Evolutionary conservation across 2,113 vertebrate species (phyloP), one percentile per base, ranked within the genome.

Genomic region (Porphyrio hochstetteri): DNA sequence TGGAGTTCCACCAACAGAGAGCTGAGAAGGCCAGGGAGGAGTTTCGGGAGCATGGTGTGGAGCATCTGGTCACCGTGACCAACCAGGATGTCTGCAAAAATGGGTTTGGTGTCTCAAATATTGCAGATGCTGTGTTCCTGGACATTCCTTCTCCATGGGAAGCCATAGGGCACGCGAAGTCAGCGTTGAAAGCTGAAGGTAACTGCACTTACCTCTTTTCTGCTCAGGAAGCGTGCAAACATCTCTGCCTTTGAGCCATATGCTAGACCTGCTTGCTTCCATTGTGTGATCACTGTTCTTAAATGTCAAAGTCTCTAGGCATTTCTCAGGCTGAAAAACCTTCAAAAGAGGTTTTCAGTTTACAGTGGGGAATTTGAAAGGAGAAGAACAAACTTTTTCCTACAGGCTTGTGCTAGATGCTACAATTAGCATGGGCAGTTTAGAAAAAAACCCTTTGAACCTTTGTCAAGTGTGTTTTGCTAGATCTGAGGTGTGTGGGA

Each of bases 121-220:
- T 98, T 78, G 99, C 99, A 0, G 99, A 99, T 5, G 99, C 99
- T 0, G 99, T 99, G 57, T 99, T 99, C 96, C 97, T 99, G 94
- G 99, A 99, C 96, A 99, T 99, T 94, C 99, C 99, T 0, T 99
- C 99, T 3, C 99, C 99, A 0, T 99, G 99, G 99, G 99, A 99
- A 97, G 99, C 99, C 2, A 98, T 99, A 92, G 92, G 93, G 36
- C 99, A 99, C 12, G 99, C 99, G 91, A 99, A 99, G 96, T 88
- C 97, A 2, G 99, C 99, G 1, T 94, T 99, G 93, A 99, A 99
- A 97, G 97, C 68, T 33, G 98, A 98, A 96, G 99, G 99, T 99
- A 92, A 84, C 95, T 38, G n/a, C 42, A 25, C 16, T 71, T 88
- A 14, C 2, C 36, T 89, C 28, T 91, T 91, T 50, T 88, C 38